These are phyloP conservation scores for Eupristina koningsbergeri DNA, from an alignment of 1,140 invertebrate species.

Conservation along the genomic window DNA sequence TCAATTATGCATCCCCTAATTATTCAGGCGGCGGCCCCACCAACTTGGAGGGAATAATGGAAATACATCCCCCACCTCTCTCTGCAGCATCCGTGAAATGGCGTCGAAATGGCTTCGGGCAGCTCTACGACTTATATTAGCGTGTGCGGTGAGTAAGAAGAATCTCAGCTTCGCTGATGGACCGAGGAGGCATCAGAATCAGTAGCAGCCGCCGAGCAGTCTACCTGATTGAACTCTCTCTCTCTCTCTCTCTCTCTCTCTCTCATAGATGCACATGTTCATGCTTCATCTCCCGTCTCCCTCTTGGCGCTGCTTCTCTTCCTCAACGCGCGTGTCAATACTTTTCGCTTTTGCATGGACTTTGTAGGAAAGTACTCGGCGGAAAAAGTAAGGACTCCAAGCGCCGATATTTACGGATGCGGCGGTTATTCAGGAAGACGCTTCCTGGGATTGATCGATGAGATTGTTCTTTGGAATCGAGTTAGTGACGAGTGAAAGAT, in stretches of 20 bases:
- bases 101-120: not conserved
- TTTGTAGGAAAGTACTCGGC: not conserved
- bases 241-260: not conserved
- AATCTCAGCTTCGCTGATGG: not conserved
- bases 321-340: not conserved
- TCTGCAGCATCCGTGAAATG: not conserved
- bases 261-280: conserved; percentile 54
- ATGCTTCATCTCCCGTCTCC: conserved; percentile 53
- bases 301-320: not conserved
- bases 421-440: conserved; percentile 30
- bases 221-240: conserved; percentile 60
- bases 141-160: not conserved
- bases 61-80: not conserved
- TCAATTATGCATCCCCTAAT: conserved; percentile 34
- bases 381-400: not conserved
- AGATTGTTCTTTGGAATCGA: not conserved
- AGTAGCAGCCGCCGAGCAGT: conserved; percentile 66
- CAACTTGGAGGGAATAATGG: not conserved
- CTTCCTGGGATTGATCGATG: conserved; percentile 10
- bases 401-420: conserved; percentile 23
- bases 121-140: not conserved
- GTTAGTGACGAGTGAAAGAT: not conserved
- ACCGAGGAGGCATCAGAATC: conserved; percentile 54
- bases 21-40: not conserved
- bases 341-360: not conserved